Evolutionary conservation across 1,140 invertebrate species (phyloP), one percentile per base, ranked within the genome.

Genomic region (Trichoplusia ni): DNA sequence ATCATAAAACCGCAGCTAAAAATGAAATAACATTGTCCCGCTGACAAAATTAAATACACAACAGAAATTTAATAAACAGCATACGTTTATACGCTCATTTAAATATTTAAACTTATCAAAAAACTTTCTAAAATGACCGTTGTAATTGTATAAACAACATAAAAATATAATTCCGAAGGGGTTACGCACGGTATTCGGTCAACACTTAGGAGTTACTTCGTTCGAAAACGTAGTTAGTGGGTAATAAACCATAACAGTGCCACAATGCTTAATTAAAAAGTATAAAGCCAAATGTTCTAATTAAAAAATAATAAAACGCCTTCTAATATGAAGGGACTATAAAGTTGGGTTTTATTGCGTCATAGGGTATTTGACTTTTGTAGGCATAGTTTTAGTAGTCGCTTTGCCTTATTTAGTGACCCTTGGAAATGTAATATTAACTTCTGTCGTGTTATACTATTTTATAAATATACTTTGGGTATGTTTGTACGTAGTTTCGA

Each of bases 211-310:
- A 21, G 38, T 61, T 38, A 49, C 40, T 54, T 19, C 21, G 23
- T 35, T 42, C 5, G 23, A 63, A 54, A 64, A 19, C 42, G 21
- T 46, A 35, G 51, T 56, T 64, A 37, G 29, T 21, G 11, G 25
- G 33, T 18, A 33, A 54, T 61, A 61, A 67, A 66, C 60, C 13
- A 61, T 67, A 54, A 67, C 38, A 67, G 5, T 21, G 54, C 37
- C 58, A 61, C 64, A 67, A 47, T 61, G 29, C 58, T 67, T 67
- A 61, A 67, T 61, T 67, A 54, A 67, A 61, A 67, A 47, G 23
- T 67, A 53, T 40, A 67, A 46, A 61, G 37, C 14, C 14, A 31
- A 67, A 54, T 54, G 35, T 46, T 46, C 56, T 61, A 61, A 67
- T 67, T 67, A 61, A 60, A 66, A 59, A 59, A 51, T 59, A 59